Conservation (phyloP, 2,113 vertebrate species). For the Sprattus sprattus region DNA sequence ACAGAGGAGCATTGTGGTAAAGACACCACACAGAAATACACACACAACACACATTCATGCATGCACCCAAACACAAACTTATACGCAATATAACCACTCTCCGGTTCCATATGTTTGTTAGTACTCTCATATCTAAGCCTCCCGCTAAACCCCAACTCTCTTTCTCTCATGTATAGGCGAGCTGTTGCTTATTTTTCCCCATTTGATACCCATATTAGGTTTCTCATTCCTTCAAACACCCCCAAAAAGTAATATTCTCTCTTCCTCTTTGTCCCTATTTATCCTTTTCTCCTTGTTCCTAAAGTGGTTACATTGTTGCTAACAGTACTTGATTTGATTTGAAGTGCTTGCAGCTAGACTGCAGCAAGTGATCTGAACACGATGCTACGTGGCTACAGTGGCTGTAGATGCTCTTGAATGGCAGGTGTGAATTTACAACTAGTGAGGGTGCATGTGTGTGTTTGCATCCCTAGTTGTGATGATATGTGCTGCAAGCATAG, state of each 20-base stretch:
- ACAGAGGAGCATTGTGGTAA: neutral
- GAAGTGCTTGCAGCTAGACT: neutral
- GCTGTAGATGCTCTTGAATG: neutral
- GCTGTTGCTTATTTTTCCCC: neutral
- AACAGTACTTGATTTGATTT: neutral
- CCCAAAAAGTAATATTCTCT: slow-evolving; percentile 11
- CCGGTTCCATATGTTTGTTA: neutral
- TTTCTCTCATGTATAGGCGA: neutral
- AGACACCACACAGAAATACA: neutral
- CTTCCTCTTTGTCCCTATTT: neutral
- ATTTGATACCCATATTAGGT: neutral
- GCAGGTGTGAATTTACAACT: neutral
- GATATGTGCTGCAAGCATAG: neutral
- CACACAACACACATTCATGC: neutral
- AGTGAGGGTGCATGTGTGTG: neutral
- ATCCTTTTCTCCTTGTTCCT: neutral
- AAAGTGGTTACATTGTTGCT: neutral
- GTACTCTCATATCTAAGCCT: neutral
- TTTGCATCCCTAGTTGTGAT: neutral
- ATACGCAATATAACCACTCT: neutral
- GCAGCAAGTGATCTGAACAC: neutral
- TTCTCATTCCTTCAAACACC: neutral
- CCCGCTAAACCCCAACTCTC: neutral
- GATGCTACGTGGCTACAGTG: neutral
- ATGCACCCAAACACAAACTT: neutral